phyloP scores from a whole-genome alignment of 2,888 invertebrate species.

The Smittia aterrima region DNA sequence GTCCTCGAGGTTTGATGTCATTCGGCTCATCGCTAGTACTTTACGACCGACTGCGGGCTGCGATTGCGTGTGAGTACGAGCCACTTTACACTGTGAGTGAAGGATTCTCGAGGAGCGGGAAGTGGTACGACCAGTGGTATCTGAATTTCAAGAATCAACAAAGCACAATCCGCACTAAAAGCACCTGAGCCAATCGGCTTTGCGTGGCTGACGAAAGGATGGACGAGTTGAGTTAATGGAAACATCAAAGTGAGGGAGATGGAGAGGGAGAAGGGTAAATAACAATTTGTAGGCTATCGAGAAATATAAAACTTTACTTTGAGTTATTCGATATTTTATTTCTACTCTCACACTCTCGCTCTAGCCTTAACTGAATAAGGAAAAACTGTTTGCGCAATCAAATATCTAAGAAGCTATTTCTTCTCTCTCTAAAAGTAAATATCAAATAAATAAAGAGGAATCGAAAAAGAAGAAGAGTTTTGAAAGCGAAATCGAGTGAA shows the following conservation, averaged over 20 bases:
- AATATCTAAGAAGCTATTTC: neutral
- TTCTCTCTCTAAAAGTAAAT: constrained; percentile 3
- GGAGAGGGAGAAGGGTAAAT: neutral
- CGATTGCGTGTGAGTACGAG: constrained; percentile 51
- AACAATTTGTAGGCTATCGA: neutral
- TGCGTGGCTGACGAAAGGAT: neutral
- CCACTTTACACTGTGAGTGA: constrained; percentile 49
- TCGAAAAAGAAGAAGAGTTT: neutral
- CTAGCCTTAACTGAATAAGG: no score
- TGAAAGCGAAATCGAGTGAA: neutral
- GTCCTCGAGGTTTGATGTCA: constrained; percentile 54
- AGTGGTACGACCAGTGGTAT: constrained; percentile 53
- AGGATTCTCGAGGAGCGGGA: constrained; percentile 49
- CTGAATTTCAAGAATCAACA: constrained; percentile 44
- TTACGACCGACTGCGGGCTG: constrained; percentile 61
- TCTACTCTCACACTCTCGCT: no score
- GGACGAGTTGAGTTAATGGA: constrained; percentile 4
- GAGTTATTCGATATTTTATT: neutral
- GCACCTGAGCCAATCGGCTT: neutral
- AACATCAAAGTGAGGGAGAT: neutral
- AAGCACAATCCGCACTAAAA: neutral
- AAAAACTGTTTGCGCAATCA: neutral
- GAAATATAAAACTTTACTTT: neutral
- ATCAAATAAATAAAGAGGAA: neutral
- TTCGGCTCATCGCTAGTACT: constrained; percentile 59